Evolutionary conservation across 2,888 invertebrate species (phyloP), one percentile per base, ranked within the genome.

Genomic region (Tipula lateralis): DNA sequence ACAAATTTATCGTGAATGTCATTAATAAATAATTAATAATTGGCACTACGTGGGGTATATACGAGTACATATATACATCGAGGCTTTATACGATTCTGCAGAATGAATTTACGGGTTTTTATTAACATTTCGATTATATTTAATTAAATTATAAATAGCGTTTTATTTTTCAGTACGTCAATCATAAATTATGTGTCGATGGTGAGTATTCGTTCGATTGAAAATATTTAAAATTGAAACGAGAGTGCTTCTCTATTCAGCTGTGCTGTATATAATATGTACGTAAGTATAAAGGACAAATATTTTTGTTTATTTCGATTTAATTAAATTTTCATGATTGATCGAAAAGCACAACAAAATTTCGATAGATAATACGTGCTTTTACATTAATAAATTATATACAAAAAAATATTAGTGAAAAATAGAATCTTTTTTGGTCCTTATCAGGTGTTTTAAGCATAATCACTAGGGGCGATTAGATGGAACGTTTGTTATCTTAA

Each of bases 1-100:
- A 19, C 24, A 66, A 66, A 9, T 24, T 66, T 66, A 66, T 24
- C 66, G 9, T 66, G 66, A 66, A 24, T 66, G 66, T 66, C 66
- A 66, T 66, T 66, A 66, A 66, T 66, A 66, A 66, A 66, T 66
- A 66, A 66, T 66, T 66, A 66, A 66, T 66, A 66, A 66, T 24
- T 66, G 66, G 24, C 24, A n/a, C n/a, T n/a, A n/a, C n/a, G n/a
- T n/a, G n/a, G n/a, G n/a, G n/a, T n/a, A n/a, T n/a, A n/a, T n/a
- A n/a, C n/a, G n/a, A n/a, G n/a, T n/a, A n/a, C n/a, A n/a, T n/a
- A n/a, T n/a, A n/a, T n/a, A n/a, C n/a, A n/a, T n/a, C n/a, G n/a
- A n/a, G 44, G 6, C 44, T 50, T 2, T 50, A 50, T 50, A 50
- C 16, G n/a, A 3, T 19, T 34, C 3, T 16, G 16, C 4, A 16